Evolutionary conservation across 2,888 invertebrate genomes (phyloP).

Genomic region (Drosophila falleni): DNA sequence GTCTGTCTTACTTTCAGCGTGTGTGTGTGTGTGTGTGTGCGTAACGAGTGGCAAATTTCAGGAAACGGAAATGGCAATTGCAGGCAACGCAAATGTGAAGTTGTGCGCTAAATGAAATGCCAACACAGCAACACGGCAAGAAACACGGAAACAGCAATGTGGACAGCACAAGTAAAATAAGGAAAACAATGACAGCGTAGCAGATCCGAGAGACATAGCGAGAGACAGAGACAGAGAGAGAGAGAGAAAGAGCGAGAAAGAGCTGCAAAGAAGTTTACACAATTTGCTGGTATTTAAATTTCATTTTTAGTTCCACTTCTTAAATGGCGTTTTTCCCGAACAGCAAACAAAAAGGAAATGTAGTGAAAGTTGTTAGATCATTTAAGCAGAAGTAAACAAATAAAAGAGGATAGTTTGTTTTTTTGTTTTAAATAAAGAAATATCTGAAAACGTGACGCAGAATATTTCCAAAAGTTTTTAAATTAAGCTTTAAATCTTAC

Average conservation of each 20-base stretch:
- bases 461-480: neutral
- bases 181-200: slow-evolving; percentile 1
- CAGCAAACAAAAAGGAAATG: slow-evolving; percentile 15
- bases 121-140: slow-evolving; percentile 76
- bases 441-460: neutral
- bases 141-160: slow-evolving; percentile 66
- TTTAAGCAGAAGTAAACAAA: neutral
- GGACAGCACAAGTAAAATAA: slow-evolving; percentile 42
- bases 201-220: neutral
- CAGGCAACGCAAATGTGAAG: slow-evolving; percentile 78
- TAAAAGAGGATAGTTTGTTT: neutral
- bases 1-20: neutral
- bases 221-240: neutral
- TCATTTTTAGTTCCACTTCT: slow-evolving; percentile 47
- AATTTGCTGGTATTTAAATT: slow-evolving; percentile 74
- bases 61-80: slow-evolving; percentile 77
- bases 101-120: slow-evolving; percentile 79
- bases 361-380: slow-evolving; percentile 21
- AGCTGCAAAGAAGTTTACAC: slow-evolving; percentile 29
- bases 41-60: slow-evolving; percentile 76
- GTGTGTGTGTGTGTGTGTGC: slow-evolving; percentile 14
- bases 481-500: no score
- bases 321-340: slow-evolving; percentile 27
- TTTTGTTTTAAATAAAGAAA: neutral
- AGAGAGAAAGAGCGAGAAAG: neutral